Percentiles rank a stretch among this genome's conserved stretches.
phyloP scores from a whole-genome alignment of 2,797 vertebrate species.

The Pseudomugil tenellus region DNA sequence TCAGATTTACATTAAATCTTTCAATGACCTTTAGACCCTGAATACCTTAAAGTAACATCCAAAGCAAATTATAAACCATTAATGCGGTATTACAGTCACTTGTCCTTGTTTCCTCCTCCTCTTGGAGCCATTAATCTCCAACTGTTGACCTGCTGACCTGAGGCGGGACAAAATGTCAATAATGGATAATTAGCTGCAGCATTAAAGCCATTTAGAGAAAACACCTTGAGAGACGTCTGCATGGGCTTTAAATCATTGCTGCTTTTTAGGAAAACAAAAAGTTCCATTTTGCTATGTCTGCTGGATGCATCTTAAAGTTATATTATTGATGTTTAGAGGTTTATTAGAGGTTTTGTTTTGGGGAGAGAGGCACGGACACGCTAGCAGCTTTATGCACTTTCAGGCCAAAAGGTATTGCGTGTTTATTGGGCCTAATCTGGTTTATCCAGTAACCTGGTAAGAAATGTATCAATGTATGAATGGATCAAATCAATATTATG shows the following conservation, averaged over 20 bases:
- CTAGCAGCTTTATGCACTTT: conserved; percentile 15
- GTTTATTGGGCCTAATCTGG: conserved; percentile 35
- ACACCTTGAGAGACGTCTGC: conserved; percentile 40
- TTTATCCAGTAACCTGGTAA: conserved; percentile 35
- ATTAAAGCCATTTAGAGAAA: conserved; percentile 59
- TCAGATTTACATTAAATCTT: background rate
- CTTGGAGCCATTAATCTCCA: conserved; percentile 68
- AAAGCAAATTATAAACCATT: conserved; percentile 1
- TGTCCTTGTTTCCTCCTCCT: conserved; percentile 16
- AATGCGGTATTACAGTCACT: conserved; percentile 7
- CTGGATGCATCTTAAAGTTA: background rate
- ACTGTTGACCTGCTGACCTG: conserved; percentile 74
- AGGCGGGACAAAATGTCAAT: conserved; percentile 77
- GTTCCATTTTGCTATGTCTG: conserved; percentile 23
- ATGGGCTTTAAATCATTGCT: conserved; percentile 35
- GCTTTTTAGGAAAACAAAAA: conserved; percentile 48
- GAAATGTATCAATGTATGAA: background rate
- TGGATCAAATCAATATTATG: conserved; percentile 3
- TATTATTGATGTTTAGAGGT: conserved; percentile 35
- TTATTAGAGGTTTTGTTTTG: conserved; percentile 22
- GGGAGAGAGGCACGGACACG: background rate
- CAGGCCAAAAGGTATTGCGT: conserved; percentile 6
- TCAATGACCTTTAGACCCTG: background rate
- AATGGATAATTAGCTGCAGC: conserved; percentile 67
- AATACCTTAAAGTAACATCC: background rate